Base-by-base conservation (phyloP, 2,888 invertebrate genomes). In the Zygothrica quintamaculata region DNA sequence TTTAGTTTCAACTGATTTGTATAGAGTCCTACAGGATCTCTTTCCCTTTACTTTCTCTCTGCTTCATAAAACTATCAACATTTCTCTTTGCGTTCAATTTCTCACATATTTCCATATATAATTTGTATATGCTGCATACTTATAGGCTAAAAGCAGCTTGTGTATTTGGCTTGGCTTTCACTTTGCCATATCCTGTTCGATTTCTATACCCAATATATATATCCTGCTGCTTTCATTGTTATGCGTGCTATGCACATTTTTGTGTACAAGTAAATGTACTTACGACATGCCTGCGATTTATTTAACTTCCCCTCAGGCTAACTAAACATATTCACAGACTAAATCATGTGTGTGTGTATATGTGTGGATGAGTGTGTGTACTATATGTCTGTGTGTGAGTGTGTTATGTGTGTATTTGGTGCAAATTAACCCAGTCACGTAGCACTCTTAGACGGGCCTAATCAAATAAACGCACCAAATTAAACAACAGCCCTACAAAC, bases 381-480 rank as follows among this genome's bases (percentile, higher is more conserved):
- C n/a, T 15, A 6, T 12, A 4, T 33, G 3, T 29, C 6, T 22
- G 15, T 51, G 22, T 33, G 29, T 9, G 15, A 6, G 16, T 16
- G 42, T 39, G 22, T 29, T 7, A 5, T 22, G 29, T 26, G 44
- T 48, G 12, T 57, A 40, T 46, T 29, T 40, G 57, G 44, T 65
- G 61, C 67, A 84, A 80, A 84, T 80, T 86, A 80, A 84, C 78
- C 77, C 81, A 71, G 67, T 74, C 80, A 86, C 80, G 80, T 80
- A 86, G 74, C 64, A 42, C 84, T 70, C 77, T 86, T 82, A 82
- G 79, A 58, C 73, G 58, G 77, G 62, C 84, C 79, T 80, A 80
- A 80, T 84, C 79, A 80, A 86, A 80, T 80, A 80, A 84, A 84
- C 77, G 84, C 87, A 70, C 65, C 87, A 80, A 84, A 80, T 84